Evolutionary conservation across 2,113 vertebrate genomes (phyloP).

Genomic region (Hippolais icterina): DNA sequence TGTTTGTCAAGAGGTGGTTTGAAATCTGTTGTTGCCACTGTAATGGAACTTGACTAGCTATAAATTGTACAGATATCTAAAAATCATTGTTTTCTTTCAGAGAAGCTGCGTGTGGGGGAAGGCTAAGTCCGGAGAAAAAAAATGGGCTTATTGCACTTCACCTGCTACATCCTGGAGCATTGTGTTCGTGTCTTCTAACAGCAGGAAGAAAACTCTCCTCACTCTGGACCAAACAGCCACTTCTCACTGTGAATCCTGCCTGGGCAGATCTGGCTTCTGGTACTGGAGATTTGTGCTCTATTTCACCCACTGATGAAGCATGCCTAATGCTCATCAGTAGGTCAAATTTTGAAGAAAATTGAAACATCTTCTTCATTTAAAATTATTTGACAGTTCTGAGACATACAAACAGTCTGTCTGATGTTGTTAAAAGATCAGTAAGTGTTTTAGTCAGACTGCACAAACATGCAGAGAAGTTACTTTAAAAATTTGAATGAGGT

Average conservation of each 20-base stretch:
- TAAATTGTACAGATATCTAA: not conserved
- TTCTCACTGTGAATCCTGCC: not conserved
- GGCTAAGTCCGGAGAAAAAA: not conserved
- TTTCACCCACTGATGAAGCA: not conserved
- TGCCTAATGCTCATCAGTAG: not conserved
- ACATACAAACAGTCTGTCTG: not conserved
- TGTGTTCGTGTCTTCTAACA: fast-evolving
- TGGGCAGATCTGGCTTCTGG: not conserved
- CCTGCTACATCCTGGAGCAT: not conserved
- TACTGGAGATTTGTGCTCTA: not conserved
- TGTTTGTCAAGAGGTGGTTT: not conserved
- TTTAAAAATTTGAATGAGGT: not conserved
- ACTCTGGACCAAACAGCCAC: fast-evolving
- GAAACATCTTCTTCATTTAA: not conserved
- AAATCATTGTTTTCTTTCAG: not conserved
- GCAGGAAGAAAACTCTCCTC: not conserved
- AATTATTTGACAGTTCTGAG: not conserved
- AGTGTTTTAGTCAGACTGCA: not conserved
- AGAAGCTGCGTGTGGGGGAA: not conserved
- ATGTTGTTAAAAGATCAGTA: not conserved
- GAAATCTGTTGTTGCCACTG: not conserved
- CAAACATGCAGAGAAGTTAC: not conserved
- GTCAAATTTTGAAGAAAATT: not conserved
- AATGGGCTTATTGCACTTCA: not conserved
- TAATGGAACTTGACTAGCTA: not conserved